Base-by-base conservation (phyloP, 2,113 vertebrate species). In the Stegostoma tigrinum region DNA sequence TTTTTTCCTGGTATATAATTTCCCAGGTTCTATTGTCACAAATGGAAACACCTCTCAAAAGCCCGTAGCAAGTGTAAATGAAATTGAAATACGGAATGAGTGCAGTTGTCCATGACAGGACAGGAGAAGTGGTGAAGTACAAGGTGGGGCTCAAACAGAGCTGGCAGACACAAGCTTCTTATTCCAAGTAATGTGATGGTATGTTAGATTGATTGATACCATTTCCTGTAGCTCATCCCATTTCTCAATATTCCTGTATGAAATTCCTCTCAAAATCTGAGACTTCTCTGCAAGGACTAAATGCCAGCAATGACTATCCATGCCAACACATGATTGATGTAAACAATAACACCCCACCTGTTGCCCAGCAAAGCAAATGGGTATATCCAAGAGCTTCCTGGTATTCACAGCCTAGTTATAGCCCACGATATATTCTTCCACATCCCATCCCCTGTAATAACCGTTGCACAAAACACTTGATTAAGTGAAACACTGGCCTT, bases 401-500 rank as follows among this genome's bases (percentile, higher is more conserved):
- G 89, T 66, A 38, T 23, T 42, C 17, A 93, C 5, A n/a, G 8
- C 17, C 61, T 93, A n/a, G n/a, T 66, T 67, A 17, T 19, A 17
- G 45, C 38, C 89, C 30, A 64, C 14, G 4, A 15, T 3, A 24
- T 61, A 61, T 61, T 24, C 52, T 61, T 90, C 10, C 52, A 61
- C 8, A 91, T 64, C 61, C 61, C 38, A 42, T 83, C 80, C 80
- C 38, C 38, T 21, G 80, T 38, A 23, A 42, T 83, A 83, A 83
- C n/a, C 80, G 6, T 17, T 83, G 80, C 38, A 83, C 61, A 93
- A 72, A 72, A 72, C 10, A 66, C 42, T 52, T 38, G 45, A 94
- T 67, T 27, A 72, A 72, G 27, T 95, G 48, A 95, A 95, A 95
- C 52, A 95, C 97, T 96, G 98, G 99, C 99, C 98, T 98, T 99